phyloP scores from a whole-genome alignment of 2,113 vertebrate species.

The Scomber japonicus region DNA sequence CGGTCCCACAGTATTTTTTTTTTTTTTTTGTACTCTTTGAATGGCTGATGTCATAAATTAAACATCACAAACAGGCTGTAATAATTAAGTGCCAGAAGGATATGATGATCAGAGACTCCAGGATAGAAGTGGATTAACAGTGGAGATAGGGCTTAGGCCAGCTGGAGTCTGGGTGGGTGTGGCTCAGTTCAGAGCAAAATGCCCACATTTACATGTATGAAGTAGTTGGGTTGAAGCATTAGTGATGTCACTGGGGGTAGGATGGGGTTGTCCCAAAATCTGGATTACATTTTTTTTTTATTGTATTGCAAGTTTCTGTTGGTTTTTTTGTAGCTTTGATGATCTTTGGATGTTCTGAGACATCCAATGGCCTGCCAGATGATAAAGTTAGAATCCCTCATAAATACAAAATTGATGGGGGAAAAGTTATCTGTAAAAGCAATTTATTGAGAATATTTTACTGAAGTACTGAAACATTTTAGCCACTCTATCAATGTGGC shows the following conservation, averaged over 20 bases:
- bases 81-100: conserved; percentile 68
- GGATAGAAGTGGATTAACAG: conserved; percentile 20
- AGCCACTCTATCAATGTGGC: background rate
- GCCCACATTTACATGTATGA: conserved; percentile 27
- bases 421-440: conserved; percentile 1
- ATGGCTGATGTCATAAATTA: conserved; percentile 76
- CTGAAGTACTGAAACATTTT: background rate
- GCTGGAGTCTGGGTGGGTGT: conserved; percentile 41
- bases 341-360: conserved; percentile 27
- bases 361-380: conserved; percentile 10
- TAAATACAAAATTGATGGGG: conserved; percentile 18
- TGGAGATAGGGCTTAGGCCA: conserved; percentile 29
- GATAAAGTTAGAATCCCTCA: conserved; percentile 16
- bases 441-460: background rate
- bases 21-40: conserved; percentile 42
- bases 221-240: conserved; percentile 35
- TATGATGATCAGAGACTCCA: conserved; percentile 68
- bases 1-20: conserved; percentile 41
- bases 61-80: conserved; percentile 72
- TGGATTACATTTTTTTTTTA: conserved; percentile 44
- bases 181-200: conserved; percentile 22
- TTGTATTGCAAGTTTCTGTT: conserved; percentile 17
- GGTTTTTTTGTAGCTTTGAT: conserved; percentile 46
- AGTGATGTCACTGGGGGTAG: conserved; percentile 24
- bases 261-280: conserved; percentile 41